phyloP scores from a whole-genome alignment of 2,797 vertebrate genomes.

The Myripristis jacobus region DNA sequence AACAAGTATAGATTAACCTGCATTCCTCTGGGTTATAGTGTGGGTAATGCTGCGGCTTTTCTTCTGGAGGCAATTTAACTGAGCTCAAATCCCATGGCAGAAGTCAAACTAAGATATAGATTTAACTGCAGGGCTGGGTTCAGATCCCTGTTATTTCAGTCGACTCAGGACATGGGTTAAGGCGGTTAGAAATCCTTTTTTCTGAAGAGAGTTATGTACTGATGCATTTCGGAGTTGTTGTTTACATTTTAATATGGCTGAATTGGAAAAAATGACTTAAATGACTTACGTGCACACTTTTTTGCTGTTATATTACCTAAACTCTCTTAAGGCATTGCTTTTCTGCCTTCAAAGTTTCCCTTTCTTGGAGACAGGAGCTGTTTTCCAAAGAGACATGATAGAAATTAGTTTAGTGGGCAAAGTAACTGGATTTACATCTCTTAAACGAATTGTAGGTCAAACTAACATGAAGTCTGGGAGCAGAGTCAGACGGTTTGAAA shows the following conservation, averaged over 20 bases:
- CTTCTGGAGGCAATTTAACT: slow-evolving; percentile 4
- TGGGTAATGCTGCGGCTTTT: slow-evolving; percentile 37
- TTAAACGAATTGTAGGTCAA: background rate
- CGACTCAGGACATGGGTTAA: background rate
- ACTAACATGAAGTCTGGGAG: slow-evolving; percentile 2
- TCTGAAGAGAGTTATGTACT: too few relatives aligned
- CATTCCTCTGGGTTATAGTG: background rate
- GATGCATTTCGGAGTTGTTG: too few relatives aligned
- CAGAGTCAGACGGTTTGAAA: too few relatives aligned
- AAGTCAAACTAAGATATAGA: slow-evolving; percentile 17
- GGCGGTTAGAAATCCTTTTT: too few relatives aligned
- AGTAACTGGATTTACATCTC: slow-evolving; percentile 5
- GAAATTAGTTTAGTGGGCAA: background rate
- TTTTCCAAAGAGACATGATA: background rate
- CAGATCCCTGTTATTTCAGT: background rate
- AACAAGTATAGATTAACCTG: slow-evolving; percentile 25
- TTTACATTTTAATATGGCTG: too few relatives aligned
- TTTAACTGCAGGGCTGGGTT: slow-evolving; percentile 13
- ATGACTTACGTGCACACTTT: too few relatives aligned
- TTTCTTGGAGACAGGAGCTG: background rate
- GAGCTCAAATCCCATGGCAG: slow-evolving; percentile 14
- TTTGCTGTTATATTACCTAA: too few relatives aligned
- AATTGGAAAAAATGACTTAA: too few relatives aligned
- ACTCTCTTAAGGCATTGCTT: too few relatives aligned
- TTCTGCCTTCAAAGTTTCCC: background rate